Evolutionary conservation across 1,140 invertebrate genomes (phyloP).

Genomic region (Drosophila navojoa): DNA sequence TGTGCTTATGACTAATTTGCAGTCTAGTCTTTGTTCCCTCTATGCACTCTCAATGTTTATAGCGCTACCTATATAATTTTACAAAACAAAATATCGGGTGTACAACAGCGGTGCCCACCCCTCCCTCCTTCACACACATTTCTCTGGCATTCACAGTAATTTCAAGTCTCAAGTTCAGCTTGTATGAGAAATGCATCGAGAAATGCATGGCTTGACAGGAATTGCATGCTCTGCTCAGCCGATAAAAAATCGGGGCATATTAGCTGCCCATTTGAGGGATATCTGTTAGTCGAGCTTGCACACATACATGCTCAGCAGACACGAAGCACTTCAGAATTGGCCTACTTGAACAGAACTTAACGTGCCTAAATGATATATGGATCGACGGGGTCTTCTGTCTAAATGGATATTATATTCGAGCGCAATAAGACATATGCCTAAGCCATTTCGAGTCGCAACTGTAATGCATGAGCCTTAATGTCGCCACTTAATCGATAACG

Average conservation of each 20-base stretch:
- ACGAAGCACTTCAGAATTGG: background rate
- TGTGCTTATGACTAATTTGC: constrained; percentile 40
- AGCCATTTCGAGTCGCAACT: constrained; percentile 20
- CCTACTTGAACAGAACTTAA: constrained; percentile 28
- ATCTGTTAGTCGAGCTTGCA: background rate
- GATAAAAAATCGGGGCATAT: background rate
- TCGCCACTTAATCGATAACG: constrained; percentile 30
- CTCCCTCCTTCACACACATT: background rate
- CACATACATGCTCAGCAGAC: too few species aligned
- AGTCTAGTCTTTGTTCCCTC: constrained; percentile 16
- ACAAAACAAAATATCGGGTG: constrained; percentile 24
- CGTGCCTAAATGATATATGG: constrained; percentile 18
- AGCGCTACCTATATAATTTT: background rate
- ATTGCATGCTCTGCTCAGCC: background rate
- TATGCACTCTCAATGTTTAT: background rate
- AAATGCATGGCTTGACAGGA: constrained; percentile 1
- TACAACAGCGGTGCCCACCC: background rate
- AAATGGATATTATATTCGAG: constrained; percentile 12
- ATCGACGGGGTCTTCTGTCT: constrained; percentile 9
- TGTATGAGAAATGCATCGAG: background rate
- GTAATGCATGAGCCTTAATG: constrained; percentile 40
- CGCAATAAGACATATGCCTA: constrained; percentile 39
- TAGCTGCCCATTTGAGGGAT: background rate
- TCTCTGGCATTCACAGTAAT: constrained; percentile 46
- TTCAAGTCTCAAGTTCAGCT: constrained; percentile 26